A percentile compares a stretch with the other conserved stretches of the same genome.
These are phyloP conservation scores for Valencia hispanica DNA, from an alignment of 2,797 vertebrate species.

Conservation along the genomic window DNA sequence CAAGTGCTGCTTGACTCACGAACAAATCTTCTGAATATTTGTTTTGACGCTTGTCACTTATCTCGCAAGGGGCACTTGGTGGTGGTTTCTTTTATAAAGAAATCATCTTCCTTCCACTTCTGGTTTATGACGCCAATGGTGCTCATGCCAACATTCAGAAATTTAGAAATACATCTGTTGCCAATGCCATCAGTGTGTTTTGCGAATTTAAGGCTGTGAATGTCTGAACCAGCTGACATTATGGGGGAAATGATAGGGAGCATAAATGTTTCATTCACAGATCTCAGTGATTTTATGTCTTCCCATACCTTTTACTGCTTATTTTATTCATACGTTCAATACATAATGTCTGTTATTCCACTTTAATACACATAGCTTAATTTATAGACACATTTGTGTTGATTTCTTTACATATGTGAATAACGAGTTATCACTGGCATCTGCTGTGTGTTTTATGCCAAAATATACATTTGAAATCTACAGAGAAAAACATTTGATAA, in stretches of 20 bases:
- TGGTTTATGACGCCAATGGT: neutral
- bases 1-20: neutral
- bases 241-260: too few relatives aligned
- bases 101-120: neutral
- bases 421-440: neutral
- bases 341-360: neutral
- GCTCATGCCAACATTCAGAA: neutral
- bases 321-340: neutral
- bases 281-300: neutral
- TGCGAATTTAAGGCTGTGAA: neutral
- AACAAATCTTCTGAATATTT: neutral
- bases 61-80: neutral
- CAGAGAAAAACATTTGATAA: neutral
- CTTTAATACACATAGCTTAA: neutral
- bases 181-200: neutral
- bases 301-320: neutral
- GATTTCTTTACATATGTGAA: neutral
- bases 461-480: neutral
- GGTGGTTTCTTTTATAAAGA: neutral
- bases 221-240: neutral
- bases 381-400: neutral
- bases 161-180: neutral
- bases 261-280: neutral
- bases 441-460: neutral
- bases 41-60: neutral